phyloP scores from a whole-genome alignment of 30 jellyfish, hydroid and myxozoan species.

The Pseudorhiza aurosa region DNA sequence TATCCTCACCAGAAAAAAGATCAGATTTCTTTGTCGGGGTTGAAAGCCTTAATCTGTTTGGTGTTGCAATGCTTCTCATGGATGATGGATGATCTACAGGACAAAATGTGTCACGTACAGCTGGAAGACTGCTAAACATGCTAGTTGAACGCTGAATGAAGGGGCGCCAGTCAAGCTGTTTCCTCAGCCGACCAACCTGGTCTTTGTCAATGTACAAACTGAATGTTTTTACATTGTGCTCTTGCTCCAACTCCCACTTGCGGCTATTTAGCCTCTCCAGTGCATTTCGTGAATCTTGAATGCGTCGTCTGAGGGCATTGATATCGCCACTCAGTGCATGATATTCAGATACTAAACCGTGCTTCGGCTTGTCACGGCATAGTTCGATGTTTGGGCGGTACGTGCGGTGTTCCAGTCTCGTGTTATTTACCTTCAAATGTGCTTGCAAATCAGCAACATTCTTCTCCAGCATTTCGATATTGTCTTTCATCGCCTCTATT shows the following conservation, averaged over 20 bases:
- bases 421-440: conserved; percentile 67
- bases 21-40: conserved; percentile 30
- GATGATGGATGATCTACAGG: conserved; percentile 65
- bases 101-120: conserved; percentile 64
- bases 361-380: conserved; percentile 74
- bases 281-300: conserved; percentile 65
- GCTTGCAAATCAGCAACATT: conserved; percentile 58
- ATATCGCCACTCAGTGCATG: conserved; percentile 66
- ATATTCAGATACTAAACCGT: conserved; percentile 60
- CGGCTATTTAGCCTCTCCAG: conserved; percentile 64
- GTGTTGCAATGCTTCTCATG: conserved; percentile 56
- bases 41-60: conserved; percentile 61
- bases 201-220: conserved; percentile 72
- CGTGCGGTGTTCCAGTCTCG: conserved; percentile 69
- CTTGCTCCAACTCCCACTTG: conserved; percentile 71
- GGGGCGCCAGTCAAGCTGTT: conserved; percentile 74
- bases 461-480: conserved; percentile 73
- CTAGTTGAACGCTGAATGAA: conserved; percentile 55
- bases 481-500: conserved; percentile 67
- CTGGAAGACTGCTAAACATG: conserved; percentile 53
- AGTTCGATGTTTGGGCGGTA: conserved; percentile 75
- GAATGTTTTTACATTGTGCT: conserved; percentile 71
- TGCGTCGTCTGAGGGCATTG: conserved; percentile 61
- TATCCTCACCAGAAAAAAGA: conserved; percentile 47
- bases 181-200: conserved; percentile 61